Conservation (phyloP, 2,113 vertebrate species). For the Lophotis ruficrista region DNA sequence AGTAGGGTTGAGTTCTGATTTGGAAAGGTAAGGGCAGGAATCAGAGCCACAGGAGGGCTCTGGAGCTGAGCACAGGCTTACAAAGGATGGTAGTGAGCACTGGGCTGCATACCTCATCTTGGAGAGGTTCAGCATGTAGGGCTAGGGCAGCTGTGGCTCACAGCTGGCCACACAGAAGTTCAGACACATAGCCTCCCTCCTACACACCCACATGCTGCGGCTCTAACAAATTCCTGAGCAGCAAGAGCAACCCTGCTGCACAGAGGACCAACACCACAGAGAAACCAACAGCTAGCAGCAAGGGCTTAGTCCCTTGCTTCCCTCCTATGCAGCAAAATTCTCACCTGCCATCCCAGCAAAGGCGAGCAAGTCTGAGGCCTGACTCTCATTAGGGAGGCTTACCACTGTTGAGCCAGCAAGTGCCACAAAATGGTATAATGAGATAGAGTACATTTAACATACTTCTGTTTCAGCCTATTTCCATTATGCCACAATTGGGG, state of each 20-base stretch:
- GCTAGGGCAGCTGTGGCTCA: neutral
- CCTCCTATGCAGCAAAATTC: neutral
- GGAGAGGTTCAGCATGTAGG: neutral
- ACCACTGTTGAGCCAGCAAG: neutral
- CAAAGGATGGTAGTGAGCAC: rapidly evolving
- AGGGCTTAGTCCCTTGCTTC: neutral
- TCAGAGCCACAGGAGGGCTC: neutral
- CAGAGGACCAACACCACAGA: neutral
- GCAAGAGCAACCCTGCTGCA: neutral
- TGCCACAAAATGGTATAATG: neutral
- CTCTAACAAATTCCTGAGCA: neutral
- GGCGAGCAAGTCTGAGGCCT: neutral
- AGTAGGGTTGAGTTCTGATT: neutral
- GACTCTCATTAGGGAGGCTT: neutral
- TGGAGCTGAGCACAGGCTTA: neutral
- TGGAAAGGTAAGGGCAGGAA: neutral
- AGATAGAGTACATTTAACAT: neutral
- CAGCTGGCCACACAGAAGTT: neutral
- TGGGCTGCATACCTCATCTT: neutral
- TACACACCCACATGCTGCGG: neutral
- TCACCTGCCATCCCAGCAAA: neutral
- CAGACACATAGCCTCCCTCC: neutral
- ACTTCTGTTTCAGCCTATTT: neutral
- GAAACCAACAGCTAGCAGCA: neutral
- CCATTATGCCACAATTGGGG: neutral